Evolutionary conservation across 2,113 vertebrate species (phyloP).

Genomic region (Oncorhynchus keta): DNA sequence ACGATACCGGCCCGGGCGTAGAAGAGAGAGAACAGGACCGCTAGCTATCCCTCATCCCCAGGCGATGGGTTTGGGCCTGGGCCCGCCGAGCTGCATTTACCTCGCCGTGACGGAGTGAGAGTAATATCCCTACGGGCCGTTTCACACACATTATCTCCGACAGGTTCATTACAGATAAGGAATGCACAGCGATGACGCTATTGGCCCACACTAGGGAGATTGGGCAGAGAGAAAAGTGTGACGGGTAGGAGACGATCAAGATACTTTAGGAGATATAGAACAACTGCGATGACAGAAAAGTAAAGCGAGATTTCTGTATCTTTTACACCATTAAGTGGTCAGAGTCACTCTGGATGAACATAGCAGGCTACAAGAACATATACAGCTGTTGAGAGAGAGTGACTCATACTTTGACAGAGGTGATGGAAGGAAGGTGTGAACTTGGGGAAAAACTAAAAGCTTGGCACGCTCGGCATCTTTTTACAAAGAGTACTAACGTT

Average conservation of each 20-base stretch:
- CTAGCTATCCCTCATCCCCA: conserved; percentile 26
- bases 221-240: conserved; percentile 5
- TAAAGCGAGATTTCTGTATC: neutral
- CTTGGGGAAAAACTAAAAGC: too few species aligned
- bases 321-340: neutral
- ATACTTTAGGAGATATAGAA: conserved; percentile 11
- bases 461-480: too few species aligned
- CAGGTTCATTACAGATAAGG: conserved; percentile 85
- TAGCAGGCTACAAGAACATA: neutral
- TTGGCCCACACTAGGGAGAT: conserved; percentile 19
- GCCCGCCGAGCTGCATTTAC: conserved; percentile 37
- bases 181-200: conserved; percentile 57
- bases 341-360: neutral
- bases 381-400: neutral
- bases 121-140: conserved; percentile 55
- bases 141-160: conserved; percentile 78
- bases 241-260: conserved; percentile 18
- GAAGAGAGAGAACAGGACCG: conserved; percentile 11
- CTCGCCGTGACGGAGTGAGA: conserved; percentile 30
- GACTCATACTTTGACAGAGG: too few species aligned
- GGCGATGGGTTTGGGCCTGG: conserved; percentile 5
- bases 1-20: neutral
- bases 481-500: neutral
- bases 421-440: neutral
- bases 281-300: conserved; percentile 2